Evolutionary conservation across 2,797 vertebrate genomes (phyloP).

Genomic region (Parauchenoglanis punctatus): DNA sequence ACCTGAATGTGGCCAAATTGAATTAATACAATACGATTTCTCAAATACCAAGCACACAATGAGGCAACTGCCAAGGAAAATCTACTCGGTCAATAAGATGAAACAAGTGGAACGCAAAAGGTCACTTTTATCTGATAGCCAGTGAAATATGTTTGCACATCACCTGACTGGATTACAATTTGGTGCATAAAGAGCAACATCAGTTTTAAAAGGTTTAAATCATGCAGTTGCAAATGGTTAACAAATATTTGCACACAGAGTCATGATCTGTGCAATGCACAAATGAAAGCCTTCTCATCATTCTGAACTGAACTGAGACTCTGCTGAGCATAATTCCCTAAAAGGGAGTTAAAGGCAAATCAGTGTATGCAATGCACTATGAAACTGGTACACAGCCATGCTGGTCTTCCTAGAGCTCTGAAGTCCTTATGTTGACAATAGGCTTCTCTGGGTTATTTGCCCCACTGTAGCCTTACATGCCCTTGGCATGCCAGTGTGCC

Average conservation of each 20-base stretch:
- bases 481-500: conserved; percentile 65
- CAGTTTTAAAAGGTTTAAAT: conserved; percentile 44
- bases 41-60: conserved; percentile 42
- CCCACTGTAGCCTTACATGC: conserved; percentile 56
- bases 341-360: not conserved
- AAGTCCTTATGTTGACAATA: conserved; percentile 36
- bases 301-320: not conserved
- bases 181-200: conserved; percentile 24
- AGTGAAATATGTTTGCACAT: conserved; percentile 20
- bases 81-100: conserved; percentile 40
- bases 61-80: conserved; percentile 38
- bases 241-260: conserved; percentile 11
- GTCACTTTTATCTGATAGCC: conserved; percentile 45
- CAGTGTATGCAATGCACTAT: not conserved
- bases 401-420: conserved; percentile 29
- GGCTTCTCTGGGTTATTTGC: conserved; percentile 57
- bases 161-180: conserved; percentile 38
- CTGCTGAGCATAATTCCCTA: not conserved
- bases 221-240: conserved; percentile 31
- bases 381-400: conserved; percentile 37
- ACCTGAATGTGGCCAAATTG: conserved; percentile 42
- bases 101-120: conserved; percentile 39
- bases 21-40: conserved; percentile 54
- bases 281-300: conserved; percentile 1
- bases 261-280: not conserved